Conservation (phyloP, 2,113 vertebrate species). For the Calcarius ornatus region DNA sequence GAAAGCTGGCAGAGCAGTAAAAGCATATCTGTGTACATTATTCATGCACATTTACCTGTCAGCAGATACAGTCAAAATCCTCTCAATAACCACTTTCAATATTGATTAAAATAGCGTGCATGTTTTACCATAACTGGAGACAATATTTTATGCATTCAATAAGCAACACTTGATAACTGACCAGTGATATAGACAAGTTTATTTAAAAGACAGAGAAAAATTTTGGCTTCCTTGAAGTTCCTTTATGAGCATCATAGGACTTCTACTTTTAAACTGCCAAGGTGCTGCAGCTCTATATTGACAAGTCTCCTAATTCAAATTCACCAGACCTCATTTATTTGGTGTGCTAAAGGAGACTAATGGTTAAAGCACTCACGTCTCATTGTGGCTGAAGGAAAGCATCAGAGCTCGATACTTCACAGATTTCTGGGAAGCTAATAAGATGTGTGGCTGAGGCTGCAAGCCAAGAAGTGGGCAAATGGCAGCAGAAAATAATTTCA, state of each 20-base stretch:
- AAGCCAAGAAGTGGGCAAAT: constrained; percentile 42
- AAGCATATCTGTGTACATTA: constrained; percentile 15
- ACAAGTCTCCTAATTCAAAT: not conserved
- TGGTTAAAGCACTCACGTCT: not conserved
- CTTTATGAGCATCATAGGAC: not conserved
- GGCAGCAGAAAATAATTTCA: constrained; percentile 29
- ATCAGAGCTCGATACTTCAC: constrained; percentile 41
- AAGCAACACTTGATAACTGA: not conserved
- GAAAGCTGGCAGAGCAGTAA: not conserved
- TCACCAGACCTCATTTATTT: not conserved
- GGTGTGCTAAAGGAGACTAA: constrained; percentile 12
- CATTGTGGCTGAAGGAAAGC: constrained; percentile 31
- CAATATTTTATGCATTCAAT: not conserved
- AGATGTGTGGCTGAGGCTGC: not conserved
- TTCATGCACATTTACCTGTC: constrained; percentile 16
- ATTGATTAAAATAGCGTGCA: not conserved
- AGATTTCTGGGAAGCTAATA: constrained; percentile 46
- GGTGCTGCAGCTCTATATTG: not conserved
- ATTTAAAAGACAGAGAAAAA: not conserved
- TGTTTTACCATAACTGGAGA: constrained; percentile 18
- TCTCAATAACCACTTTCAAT: not conserved
- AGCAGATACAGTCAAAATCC: constrained; percentile 10
- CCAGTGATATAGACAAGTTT: not conserved
- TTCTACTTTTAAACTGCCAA: not conserved
- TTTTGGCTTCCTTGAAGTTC: not conserved